Evolutionary conservation across 2,797 vertebrate genomes (phyloP), one percentile per base, ranked within the genome.

Genomic region (Xenopus petersii): DNA sequence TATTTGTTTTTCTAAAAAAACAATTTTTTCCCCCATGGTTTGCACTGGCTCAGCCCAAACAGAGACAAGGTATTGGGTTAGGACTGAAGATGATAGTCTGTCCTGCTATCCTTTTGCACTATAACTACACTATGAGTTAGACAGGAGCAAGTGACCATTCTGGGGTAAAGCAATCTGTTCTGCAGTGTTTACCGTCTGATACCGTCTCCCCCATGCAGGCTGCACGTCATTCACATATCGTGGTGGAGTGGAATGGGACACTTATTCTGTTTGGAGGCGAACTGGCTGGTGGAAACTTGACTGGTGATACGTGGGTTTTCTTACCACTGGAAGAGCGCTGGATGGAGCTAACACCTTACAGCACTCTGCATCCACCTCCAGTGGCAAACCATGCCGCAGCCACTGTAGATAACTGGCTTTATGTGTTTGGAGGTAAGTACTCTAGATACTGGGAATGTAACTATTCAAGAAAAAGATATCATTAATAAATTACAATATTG

Each of bases 221-320:
- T 46, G 92, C 94, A 56, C 94, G 96, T 49, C 95, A 97, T 80
- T 96, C 95, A 46, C 95, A 97, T 36, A 92, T 93, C 12, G 94
- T 94, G 0, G 92, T 94, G 55, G 93, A 94, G 76, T 97, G 94
- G 93, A 88, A 82, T 3, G 93, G 91, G 12, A 89, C 87, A 33
- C 92, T 98, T 89, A 88, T 97, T 55, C 86, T 97, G 70, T 95
- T 94, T 77, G 96, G 96, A 0, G 96, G 96, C 1, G 93, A 96
- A 80, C 84, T 95, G 21, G 86, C 91, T 2, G 87, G 91, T 0
- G 93, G 95, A 68, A 90, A 89, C 0, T 80, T 98, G 65, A 91
- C 93, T 71, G 91, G 84, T 4, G 95, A 97, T 4, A 91, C 96
- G 24, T 98, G 96, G 96, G 88, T 93, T 80, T 96, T 94, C 60